Conservation (phyloP, 2,113 vertebrate species). For the Paratilapia polleni region DNA sequence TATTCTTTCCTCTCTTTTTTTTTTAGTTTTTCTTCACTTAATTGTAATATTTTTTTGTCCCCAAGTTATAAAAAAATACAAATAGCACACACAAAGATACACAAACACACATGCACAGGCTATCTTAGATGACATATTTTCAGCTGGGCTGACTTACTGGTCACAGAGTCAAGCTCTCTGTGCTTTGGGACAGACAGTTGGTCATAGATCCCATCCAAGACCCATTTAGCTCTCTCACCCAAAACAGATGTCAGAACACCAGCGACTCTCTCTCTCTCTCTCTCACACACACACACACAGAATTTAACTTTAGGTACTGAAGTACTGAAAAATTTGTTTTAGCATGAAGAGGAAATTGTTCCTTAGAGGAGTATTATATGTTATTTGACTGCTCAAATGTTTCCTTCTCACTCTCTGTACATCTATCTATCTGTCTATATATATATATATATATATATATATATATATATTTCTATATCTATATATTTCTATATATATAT, state of each 20-base stretch:
- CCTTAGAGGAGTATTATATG: neutral
- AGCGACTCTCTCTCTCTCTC: neutral
- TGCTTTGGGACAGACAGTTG: constrained; percentile 57
- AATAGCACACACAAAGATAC: constrained; percentile 10
- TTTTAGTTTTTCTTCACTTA: neutral
- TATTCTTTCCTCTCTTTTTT: too few relatives aligned
- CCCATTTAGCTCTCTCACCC: constrained; percentile 60
- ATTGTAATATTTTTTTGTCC: neutral
- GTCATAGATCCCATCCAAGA: constrained; percentile 50
- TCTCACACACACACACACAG: neutral
- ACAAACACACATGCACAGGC: constrained; percentile 9
- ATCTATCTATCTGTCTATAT: too few relatives aligned
- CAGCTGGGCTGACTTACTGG: constrained; percentile 44
- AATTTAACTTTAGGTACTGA: neutral
- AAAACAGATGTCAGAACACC: constrained; percentile 61
- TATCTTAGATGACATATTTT: constrained; percentile 41
- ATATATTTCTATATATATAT: too few relatives aligned
- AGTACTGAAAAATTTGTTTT: neutral
- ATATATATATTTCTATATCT: too few relatives aligned
- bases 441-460: too few relatives aligned
- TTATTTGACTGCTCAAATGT: constrained; percentile 3
- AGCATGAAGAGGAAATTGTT: neutral
- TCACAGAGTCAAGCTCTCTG: constrained; percentile 48
- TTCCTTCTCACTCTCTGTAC: neutral
- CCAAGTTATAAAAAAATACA: constrained; percentile 1